Conservation (phyloP, 37 sponge, comb jelly and placozoan species). For the Crambe crambe region DNA sequence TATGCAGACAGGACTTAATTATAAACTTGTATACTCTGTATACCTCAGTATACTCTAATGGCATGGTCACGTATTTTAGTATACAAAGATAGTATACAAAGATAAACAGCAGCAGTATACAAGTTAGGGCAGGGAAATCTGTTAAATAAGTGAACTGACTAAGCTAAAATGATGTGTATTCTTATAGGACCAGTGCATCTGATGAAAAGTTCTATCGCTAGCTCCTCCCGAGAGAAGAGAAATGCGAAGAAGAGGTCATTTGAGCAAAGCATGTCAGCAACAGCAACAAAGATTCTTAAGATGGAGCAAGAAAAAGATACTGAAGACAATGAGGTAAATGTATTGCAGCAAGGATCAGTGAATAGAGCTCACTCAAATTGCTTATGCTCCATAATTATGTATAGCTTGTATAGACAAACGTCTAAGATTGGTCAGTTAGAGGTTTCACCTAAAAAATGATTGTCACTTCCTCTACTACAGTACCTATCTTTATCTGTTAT, state of each 20-base stretch:
- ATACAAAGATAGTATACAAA: neutral
- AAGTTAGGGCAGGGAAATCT: too few species aligned
- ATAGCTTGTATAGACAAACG: too few species aligned
- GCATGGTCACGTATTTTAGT: neutral
- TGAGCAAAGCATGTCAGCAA: conserved; percentile 29
- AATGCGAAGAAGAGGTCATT: conserved; percentile 47
- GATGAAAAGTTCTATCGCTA: conserved; percentile 31
- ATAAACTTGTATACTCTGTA: neutral
- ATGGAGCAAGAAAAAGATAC: conserved; percentile 22
- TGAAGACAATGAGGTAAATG: neutral
- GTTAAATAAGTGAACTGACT: too few species aligned
- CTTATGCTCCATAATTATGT: too few species aligned
- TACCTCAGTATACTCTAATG: neutral
- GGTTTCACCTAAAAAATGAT: too few species aligned
- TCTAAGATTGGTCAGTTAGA: too few species aligned
- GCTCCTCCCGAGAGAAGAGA: conserved; percentile 35
- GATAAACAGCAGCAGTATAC: neutral
- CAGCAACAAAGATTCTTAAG: conserved; percentile 32
- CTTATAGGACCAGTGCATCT: conserved; percentile 30
- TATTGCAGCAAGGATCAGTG: too few species aligned
- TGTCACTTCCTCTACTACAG: too few species aligned
- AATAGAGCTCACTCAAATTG: too few species aligned
- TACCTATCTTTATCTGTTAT: too few species aligned
- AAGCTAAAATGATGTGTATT: neutral
- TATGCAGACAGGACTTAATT: too few species aligned